Evolutionary conservation across 2,797 vertebrate species (phyloP), one percentile per base, ranked within the genome.

Genomic region (Girardinus metallicus): DNA sequence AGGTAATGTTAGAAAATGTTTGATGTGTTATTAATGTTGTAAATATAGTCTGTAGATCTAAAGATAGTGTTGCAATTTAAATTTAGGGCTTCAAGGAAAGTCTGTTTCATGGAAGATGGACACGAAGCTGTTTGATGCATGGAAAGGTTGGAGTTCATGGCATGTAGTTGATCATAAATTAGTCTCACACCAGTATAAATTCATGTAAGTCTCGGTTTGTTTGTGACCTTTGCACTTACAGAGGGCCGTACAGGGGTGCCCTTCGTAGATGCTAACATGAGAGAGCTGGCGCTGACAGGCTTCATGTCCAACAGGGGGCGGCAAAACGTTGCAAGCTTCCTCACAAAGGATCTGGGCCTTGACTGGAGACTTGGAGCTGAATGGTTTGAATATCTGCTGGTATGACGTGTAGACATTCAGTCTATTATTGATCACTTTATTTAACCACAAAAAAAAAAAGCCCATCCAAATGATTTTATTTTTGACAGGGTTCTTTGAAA

Each of bases 321-420:
- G 4, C 96, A 97, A 88, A 97, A 97, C 0, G 96, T 97, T 0
- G 95, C 97, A 57, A 97, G 97, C 87, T 97, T 97, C 83, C 96
- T 97, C 74, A 97, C 96, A 26, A 97, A 97, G 85, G 96, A 97
- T 88, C 88, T 97, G 86, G 94, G 95, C 1, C 93, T 97, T 76
- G 97, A 97, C 85, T 97, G 97, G 97, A 96, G 96, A 89, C 95
- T 97, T 95, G 96, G 96, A 23, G 97, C 97, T 0, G 96, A 97
- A 77, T 97, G 95, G 96, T 97, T 97, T 4, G 94, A 97, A 43
- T 95, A 94, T 77, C 86, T 97, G 8, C 92, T 97, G 94, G 96
- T 97, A 85, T 86, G 94, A 31, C 74, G 3, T 29, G 4, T 10
- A 29, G 11, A 15, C 49, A 1, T 9, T 9, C 41, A 13, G 10